A percentile compares a stretch with the other conserved stretches of the same genome.
Evolutionary conservation across 2,888 invertebrate genomes (phyloP).

Genomic region (Hedychridium roseum): DNA sequence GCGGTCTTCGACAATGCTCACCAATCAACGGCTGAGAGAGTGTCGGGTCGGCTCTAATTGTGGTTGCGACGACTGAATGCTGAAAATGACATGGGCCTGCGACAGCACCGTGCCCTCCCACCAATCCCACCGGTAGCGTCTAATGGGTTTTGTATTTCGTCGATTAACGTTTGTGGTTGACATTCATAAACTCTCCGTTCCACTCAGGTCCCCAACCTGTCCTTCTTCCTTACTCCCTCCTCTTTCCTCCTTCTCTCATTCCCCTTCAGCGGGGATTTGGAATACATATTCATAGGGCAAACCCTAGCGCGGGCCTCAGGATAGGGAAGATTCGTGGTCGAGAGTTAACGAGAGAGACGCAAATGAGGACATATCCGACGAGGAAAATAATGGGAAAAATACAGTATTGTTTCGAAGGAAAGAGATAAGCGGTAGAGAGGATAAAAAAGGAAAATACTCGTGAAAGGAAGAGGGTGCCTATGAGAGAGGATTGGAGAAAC

Average conservation of each 20-base stretch:
- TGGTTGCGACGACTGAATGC: slow-evolving; percentile 35
- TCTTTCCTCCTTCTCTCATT: slow-evolving; percentile 15
- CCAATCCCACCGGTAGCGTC: slow-evolving; percentile 27
- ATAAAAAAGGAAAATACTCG: slow-evolving; percentile 8
- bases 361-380: slow-evolving; percentile 6
- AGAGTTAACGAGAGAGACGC: slow-evolving; percentile 4
- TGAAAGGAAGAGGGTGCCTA: slow-evolving; percentile 13
- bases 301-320: slow-evolving; percentile 2
- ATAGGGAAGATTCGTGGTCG: slow-evolving; percentile 9
- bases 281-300: slow-evolving; percentile 32
- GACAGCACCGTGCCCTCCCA: slow-evolving; percentile 2
- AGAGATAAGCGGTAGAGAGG: slow-evolving; percentile 6
- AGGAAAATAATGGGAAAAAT: no score
- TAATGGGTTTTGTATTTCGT: slow-evolving; percentile 51
- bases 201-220: background rate
- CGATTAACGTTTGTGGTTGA: slow-evolving; percentile 50
- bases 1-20: slow-evolving; percentile 31
- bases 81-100: slow-evolving; percentile 50
- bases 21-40: slow-evolving; percentile 27
- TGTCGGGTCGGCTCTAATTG: slow-evolving; percentile 44
- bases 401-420: background rate
- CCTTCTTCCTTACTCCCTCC: no score
- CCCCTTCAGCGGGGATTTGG: slow-evolving; percentile 16
- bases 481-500: slow-evolving; percentile 20
- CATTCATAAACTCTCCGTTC: slow-evolving; percentile 39